Base-by-base conservation (phyloP, 2,888 invertebrate genomes). In the Linyphia triangularis region DNA sequence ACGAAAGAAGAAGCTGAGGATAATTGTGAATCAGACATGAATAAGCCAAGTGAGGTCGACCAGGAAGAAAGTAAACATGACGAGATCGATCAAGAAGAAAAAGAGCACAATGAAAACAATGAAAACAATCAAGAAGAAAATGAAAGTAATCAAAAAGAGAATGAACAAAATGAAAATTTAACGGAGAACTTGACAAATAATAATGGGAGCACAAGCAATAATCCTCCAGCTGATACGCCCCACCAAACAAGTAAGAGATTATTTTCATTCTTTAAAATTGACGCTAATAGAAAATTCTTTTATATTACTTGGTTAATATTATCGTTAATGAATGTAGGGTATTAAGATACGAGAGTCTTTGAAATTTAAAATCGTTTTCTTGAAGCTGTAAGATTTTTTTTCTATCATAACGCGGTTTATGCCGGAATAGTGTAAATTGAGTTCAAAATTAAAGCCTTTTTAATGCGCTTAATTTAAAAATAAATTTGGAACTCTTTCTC, bases 231-330 rank as follows among this genome's bases (percentile, higher is more conserved):
- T 19, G 51, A 88, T n/a, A 22, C 75, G n/a, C 28, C 88, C 3
- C 88, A 88, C 75, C 88, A 88, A 43, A 88, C 88, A 77, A 88
- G 88, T 88, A 75, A 88, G 75, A n/a, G 22, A 81, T 43, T 13
- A 26, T 28, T 51, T 37, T 13, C 5, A 22, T 22, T 43, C 9
- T 43, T 19, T 51, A 13, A 30, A 69, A n/a, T 33, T 69, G 16
- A 3, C 24, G 13, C 24, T 28, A 24, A 16, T 63, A 7, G 5
- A 5, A 16, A 13, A 51, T 16, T 67, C 33, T 67, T 67, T 67
- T 33, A 33, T 3, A 33, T 19, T n/a, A 16, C 19, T 16, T 33
- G 33, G 0, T 67, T 33, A n/a, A 33, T 13, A 43, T 16, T 40
- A 40, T 61, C 5, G 7, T 19, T 19, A 24, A 24, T n/a, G 51